Conservation (phyloP, 1,140 invertebrate genomes). For the Lordiphosa clarofinis region DNA sequence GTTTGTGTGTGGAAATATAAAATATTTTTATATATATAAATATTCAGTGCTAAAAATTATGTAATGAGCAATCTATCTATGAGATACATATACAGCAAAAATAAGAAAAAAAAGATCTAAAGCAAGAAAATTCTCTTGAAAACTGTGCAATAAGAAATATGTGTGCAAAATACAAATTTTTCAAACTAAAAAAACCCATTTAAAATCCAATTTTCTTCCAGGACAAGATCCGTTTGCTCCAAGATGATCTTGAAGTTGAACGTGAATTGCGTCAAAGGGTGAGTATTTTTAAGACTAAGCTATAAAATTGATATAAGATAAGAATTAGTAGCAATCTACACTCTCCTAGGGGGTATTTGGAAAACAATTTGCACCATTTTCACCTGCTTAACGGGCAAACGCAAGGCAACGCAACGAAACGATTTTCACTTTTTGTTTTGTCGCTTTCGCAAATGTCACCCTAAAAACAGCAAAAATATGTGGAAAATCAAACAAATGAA, state of each 20-base stretch:
- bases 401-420: slow-evolving; percentile 12
- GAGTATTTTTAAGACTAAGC: slow-evolving; percentile 80
- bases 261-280: slow-evolving; percentile 98
- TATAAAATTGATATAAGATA: background rate
- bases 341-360: no score
- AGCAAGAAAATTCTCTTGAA: slow-evolving; percentile 9
- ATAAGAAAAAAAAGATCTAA: slow-evolving; percentile 6
- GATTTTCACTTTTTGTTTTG: slow-evolving; percentile 53
- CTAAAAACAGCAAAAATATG: slow-evolving; percentile 76
- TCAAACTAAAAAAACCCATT: slow-evolving; percentile 6
- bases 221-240: slow-evolving; percentile 98
- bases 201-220: slow-evolving; percentile 82
- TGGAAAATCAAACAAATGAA: slow-evolving; percentile 53
- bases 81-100: slow-evolving; percentile 16
- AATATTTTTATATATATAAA: slow-evolving; percentile 48
- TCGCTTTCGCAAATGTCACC: slow-evolving; percentile 65
- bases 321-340: no score
- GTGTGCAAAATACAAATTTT: no score
- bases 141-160: background rate
- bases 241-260: slow-evolving; percentile 98
- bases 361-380: slow-evolving; percentile 3
- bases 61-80: slow-evolving; percentile 34
- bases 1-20: slow-evolving; percentile 72
- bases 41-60: slow-evolving; percentile 52
- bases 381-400: slow-evolving; percentile 22